Base-by-base conservation (phyloP, 2,797 vertebrate genomes). In the Sciurus vulgaris region DNA sequence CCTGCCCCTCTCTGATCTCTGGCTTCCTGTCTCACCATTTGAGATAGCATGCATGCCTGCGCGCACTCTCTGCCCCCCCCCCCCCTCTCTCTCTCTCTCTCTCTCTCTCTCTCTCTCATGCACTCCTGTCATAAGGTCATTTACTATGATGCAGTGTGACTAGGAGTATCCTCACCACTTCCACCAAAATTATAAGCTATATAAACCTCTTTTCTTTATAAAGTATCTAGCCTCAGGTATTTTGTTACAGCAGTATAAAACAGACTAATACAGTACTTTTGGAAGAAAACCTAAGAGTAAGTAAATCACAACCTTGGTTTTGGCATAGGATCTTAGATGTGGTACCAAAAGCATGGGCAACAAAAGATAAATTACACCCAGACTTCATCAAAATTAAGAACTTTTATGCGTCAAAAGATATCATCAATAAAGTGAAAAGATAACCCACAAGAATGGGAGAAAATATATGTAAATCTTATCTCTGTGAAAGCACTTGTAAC, bases 351-450 rank as follows among this genome's bases (percentile, higher is more conserved):
- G 4, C 63, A 83, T 91, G 30, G 69, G 38, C 51, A 86, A 51
- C 44, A 56, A 87, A 87, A 47, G 24, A 77, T 83, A 82, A 91
- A 83, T 49, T 76, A 63, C 44, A 73, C 30, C 59, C 59, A 47
- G 10, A 88, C 28, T 63, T 90, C 20, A 83, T 93, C 18, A 61
- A 76, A 86, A 47, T 82, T 54, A 76, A 79, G 38, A 69, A 51
- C 9, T 76, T 76, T 72, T 61, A 4, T 77, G 38, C 61, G 69
- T 93, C 61, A 92, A 33, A 88, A 51, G 24, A 69, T 3, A 10
- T 78, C 17, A 70, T 87, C 84, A 84, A 77, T 47, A 81, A 67
- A 87, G 41, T 82, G 14, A 85, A 51, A 54, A 78, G 63, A 76
- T 24, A 54, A 61, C 24, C 56, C 9, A 61, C 24, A 61, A 41